Percentiles rank a stretch among this genome's conserved stretches.
Evolutionary conservation across 2,888 invertebrate species (phyloP).

Genomic region (Eupithecia dodoneata): DNA sequence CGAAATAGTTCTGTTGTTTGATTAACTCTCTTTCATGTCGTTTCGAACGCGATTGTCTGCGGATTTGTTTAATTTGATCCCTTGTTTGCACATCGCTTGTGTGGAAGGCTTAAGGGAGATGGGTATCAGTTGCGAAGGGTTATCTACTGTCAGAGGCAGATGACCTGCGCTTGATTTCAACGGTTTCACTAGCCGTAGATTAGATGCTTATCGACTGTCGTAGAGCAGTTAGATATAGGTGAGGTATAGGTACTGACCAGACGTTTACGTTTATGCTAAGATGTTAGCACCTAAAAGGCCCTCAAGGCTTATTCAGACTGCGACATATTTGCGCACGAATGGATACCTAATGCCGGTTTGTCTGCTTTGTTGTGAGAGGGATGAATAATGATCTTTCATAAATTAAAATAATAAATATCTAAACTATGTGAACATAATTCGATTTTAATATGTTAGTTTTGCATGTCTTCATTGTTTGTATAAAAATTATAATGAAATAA

Average conservation of each 20-base stretch:
- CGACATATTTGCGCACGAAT: too few species aligned
- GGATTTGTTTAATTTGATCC: constrained; percentile 83
- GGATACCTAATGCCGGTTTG: too few species aligned
- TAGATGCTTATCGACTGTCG: neutral
- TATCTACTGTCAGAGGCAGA: constrained; percentile 74
- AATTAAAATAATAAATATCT: too few species aligned
- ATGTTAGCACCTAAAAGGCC: too few species aligned
- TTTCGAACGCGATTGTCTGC: constrained; percentile 76
- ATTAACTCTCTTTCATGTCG: constrained; percentile 83
- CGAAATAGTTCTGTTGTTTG: constrained; percentile 81
- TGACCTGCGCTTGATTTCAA: constrained; percentile 66
- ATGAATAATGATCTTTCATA: too few species aligned
- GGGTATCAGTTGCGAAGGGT: constrained; percentile 65
- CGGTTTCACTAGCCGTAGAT: constrained; percentile 32
- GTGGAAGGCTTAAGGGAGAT: constrained; percentile 75
- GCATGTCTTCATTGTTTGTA: too few species aligned
- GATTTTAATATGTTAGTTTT: too few species aligned
- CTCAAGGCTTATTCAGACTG: too few species aligned
- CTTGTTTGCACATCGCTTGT: constrained; percentile 79
- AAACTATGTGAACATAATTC: too few species aligned
- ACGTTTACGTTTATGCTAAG: neutral
- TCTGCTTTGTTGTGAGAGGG: too few species aligned
- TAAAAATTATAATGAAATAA: too few species aligned
- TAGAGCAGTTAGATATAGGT: neutral
- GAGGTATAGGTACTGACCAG: neutral